Conservation (phyloP, 2,797 vertebrate species). For the Emydoidea blandingii region DNA sequence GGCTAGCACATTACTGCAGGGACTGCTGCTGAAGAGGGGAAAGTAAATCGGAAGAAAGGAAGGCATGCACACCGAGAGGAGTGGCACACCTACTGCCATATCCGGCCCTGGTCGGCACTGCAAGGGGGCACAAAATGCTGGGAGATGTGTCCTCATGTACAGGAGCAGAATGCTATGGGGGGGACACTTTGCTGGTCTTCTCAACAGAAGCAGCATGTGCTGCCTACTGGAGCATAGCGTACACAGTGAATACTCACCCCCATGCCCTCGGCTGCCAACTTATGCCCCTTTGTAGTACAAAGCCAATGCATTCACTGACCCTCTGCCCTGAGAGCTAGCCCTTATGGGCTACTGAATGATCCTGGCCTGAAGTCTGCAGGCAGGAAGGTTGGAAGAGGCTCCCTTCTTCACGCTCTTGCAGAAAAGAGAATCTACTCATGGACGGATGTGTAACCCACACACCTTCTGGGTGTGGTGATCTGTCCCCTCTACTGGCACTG, state of each 20-base stretch:
- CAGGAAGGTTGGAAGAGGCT: not conserved
- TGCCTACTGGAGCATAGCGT: constrained; percentile 22
- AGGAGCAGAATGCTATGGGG: not conserved
- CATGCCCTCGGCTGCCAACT: not conserved
- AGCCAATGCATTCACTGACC: not conserved
- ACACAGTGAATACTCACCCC: not conserved
- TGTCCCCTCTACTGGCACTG: too few species aligned
- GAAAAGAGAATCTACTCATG: not conserved
- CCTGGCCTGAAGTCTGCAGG: not conserved
- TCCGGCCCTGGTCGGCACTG: not conserved
- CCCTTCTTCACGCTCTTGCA: not conserved
- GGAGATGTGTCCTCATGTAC: constrained; percentile 20
- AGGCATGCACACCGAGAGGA: constrained; percentile 22
- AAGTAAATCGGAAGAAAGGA: constrained; percentile 14
- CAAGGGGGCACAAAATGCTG: not conserved
- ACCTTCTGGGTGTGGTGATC: too few species aligned
- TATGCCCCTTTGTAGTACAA: not conserved
- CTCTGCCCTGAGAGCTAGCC: not conserved
- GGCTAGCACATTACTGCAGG: not conserved
- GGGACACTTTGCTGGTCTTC: not conserved
- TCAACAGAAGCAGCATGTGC: not conserved
- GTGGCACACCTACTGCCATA: not conserved
- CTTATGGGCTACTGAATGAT: not conserved
- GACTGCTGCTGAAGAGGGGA: constrained; percentile 18
- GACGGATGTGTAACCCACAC: too few species aligned